These are phyloP conservation scores for Venturia canescens DNA, from an alignment of 1,140 invertebrate genomes.

Conservation along the genomic window DNA sequence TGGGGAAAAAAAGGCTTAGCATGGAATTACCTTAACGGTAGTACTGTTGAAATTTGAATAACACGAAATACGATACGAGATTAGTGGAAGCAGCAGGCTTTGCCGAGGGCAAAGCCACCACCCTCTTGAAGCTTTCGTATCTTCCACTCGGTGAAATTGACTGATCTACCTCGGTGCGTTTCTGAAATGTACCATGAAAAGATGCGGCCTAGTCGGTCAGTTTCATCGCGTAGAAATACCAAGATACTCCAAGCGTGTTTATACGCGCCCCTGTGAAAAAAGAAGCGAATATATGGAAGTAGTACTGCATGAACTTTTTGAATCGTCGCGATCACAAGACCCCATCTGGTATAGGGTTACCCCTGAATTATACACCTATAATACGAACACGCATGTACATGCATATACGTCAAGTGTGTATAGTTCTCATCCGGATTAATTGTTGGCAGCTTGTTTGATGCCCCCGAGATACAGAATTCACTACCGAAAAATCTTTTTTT, in stretches of 20 bases:
- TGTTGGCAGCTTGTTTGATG: constrained; percentile 62
- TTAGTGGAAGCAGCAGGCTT: constrained; percentile 58
- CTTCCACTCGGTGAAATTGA: constrained; percentile 20
- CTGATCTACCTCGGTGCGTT: neutral
- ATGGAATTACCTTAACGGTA: constrained; percentile 75
- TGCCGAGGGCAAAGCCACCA: neutral
- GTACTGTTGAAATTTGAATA: constrained; percentile 77
- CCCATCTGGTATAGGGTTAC: constrained; percentile 57
- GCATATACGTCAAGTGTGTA: neutral
- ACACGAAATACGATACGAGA: constrained; percentile 76
- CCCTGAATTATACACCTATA: neutral
- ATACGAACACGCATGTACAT: too few species aligned
- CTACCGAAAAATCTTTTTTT: constrained; percentile 47
- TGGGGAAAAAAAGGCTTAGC: constrained; percentile 62
- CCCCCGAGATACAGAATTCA: constrained; percentile 42
- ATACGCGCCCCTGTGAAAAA: neutral
- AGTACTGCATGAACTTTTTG: constrained; percentile 16
- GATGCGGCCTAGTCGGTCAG: neutral
- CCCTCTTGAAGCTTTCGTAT: neutral
- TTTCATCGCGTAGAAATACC: neutral
- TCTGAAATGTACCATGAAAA: neutral
- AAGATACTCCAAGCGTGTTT: neutral
- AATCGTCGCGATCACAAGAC: constrained; percentile 4
- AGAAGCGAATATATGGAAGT: neutral
- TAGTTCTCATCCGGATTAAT: constrained; percentile 64